Evolutionary conservation across 2,888 invertebrate genomes (phyloP).

Genomic region (Scaptomyza tumidula): DNA sequence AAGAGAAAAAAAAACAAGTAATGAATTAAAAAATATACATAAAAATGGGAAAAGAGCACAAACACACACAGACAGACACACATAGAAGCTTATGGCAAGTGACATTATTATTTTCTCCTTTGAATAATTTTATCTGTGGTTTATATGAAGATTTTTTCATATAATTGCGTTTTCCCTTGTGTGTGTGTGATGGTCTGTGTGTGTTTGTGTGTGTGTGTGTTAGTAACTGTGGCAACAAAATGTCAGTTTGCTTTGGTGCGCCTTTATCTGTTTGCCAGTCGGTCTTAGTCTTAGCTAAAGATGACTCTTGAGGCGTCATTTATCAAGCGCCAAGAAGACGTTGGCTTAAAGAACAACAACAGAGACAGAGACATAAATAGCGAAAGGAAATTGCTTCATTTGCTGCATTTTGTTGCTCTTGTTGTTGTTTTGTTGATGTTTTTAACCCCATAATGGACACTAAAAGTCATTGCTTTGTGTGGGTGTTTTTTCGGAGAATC

Average conservation of each 20-base stretch:
- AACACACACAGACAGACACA: neutral
- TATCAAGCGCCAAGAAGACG: constrained; percentile 12
- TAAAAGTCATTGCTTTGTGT: neutral
- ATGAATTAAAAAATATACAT: neutral
- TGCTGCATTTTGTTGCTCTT: constrained; percentile 19
- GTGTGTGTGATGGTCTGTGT: neutral
- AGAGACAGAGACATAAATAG: neutral
- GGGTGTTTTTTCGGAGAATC: neutral
- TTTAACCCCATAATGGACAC: no score
- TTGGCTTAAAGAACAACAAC: constrained; percentile 4
- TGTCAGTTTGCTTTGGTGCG: neutral
- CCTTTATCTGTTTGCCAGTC: neutral
- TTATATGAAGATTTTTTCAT: neutral
- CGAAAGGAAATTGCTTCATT: constrained; percentile 34
- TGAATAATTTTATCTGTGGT: constrained; percentile 1
- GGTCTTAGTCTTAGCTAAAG: neutral
- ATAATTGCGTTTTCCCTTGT: neutral
- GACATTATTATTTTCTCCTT: neutral
- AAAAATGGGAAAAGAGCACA: neutral
- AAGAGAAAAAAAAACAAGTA: neutral
- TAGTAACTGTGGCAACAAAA: neutral
- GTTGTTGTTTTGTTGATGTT: neutral
- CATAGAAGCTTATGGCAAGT: neutral
- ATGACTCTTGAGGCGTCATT: constrained; percentile 7
- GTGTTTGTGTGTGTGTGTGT: no score